A percentile compares a stretch with the other conserved stretches of the same genome.
phyloP scores from a whole-genome alignment of 2,113 vertebrate genomes.

The Amazona vittata region DNA sequence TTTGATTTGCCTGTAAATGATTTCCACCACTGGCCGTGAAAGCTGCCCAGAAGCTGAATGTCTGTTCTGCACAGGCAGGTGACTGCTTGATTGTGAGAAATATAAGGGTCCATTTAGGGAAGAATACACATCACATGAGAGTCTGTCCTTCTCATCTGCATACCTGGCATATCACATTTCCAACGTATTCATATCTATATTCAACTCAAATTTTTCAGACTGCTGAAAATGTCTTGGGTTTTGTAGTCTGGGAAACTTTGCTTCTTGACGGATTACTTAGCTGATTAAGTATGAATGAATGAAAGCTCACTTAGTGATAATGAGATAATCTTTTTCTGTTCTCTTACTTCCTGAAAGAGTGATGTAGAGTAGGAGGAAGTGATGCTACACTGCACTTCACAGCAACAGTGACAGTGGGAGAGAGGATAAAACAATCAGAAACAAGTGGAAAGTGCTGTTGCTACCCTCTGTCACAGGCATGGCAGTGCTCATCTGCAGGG shows the following conservation, averaged over 20 bases:
- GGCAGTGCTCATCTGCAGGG: rapidly evolving
- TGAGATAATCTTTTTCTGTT: neutral
- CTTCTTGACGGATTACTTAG: neutral
- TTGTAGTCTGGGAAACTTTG: neutral
- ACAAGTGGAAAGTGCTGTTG: neutral
- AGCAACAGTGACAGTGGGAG: neutral
- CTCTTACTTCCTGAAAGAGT: neutral
- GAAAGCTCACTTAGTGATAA: neutral
- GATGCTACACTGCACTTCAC: neutral
- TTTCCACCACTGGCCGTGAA: neutral
- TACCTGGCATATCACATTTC: neutral
- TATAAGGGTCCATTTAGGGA: neutral
- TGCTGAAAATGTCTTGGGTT: neutral
- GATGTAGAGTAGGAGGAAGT: neutral
- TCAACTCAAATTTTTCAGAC: neutral
- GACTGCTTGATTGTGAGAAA: neutral
- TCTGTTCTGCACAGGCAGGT: neutral
- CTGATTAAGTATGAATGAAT: neutral
- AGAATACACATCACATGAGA: neutral
- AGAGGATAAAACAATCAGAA: neutral
- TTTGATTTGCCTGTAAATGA: neutral
- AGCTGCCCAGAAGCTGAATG: neutral
- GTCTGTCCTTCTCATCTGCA: neutral
- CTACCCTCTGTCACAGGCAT: neutral
- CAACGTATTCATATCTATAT: neutral